Evolutionary conservation across 2,113 vertebrate species (phyloP).

Genomic region (Salvelinus fontinalis): DNA sequence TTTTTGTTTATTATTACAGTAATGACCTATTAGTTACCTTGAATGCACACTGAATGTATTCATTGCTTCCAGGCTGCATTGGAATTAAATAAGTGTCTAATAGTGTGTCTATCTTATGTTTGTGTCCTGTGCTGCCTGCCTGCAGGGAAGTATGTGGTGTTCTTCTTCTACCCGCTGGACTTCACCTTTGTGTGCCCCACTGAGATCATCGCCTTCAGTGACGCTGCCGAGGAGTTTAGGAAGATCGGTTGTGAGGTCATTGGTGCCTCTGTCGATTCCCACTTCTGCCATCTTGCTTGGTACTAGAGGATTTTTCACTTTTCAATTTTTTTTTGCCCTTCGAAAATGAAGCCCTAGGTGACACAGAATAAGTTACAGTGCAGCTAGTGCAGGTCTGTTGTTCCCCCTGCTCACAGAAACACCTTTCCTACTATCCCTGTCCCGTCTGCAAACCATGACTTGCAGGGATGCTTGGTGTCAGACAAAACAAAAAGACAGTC

Average conservation of each 20-base stretch:
- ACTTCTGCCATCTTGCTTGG: conserved; percentile 97
- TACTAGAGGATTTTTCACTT: conserved; percentile 39
- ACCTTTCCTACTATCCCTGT: too few relatives aligned
- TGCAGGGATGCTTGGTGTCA: too few relatives aligned
- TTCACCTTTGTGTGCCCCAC: conserved; percentile 99
- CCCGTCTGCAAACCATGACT: too few relatives aligned
- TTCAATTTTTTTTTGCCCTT: fast-evolving
- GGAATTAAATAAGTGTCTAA: background rate
- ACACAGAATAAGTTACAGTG: too few relatives aligned
- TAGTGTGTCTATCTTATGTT: too few relatives aligned
- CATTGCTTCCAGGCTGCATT: background rate
- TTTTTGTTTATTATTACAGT: too few relatives aligned
- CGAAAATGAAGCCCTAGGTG: too few relatives aligned
- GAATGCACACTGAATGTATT: too few relatives aligned
- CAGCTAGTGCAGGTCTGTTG: too few relatives aligned
- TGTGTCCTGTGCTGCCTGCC: background rate
- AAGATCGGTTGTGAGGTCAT: conserved; percentile 94
- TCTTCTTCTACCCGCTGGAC: conserved; percentile 97
- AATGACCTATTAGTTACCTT: too few relatives aligned
- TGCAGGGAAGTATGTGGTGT: conserved; percentile 91
- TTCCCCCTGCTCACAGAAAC: too few relatives aligned
- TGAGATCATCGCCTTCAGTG: conserved; percentile 97
- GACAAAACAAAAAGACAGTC: too few relatives aligned
- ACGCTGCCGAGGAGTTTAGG: conserved; percentile 88
- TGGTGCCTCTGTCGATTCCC: conserved; percentile 94